phyloP scores from a whole-genome alignment of 2,113 vertebrate species.

The Oenanthe melanoleuca region DNA sequence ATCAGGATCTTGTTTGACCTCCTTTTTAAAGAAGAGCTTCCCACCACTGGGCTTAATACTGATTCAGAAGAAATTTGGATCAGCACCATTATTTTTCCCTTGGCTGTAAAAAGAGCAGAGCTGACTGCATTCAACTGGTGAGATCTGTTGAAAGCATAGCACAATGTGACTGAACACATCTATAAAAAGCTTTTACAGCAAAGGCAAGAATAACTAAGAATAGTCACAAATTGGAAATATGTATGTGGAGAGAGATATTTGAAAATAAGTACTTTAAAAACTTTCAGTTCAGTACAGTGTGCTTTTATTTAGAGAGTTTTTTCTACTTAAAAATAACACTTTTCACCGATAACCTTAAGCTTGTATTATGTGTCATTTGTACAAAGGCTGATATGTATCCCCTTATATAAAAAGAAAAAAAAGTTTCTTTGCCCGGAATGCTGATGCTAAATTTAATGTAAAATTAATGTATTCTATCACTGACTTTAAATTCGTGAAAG shows the following conservation, averaged over 20 bases:
- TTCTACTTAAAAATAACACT: neutral
- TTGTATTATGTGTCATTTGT: neutral
- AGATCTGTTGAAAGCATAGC: constrained; percentile 27
- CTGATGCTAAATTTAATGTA: constrained; percentile 23
- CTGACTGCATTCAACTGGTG: neutral
- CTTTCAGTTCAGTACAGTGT: neutral
- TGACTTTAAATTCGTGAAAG: constrained; percentile 47
- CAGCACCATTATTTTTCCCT: constrained; percentile 29
- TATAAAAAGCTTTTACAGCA: constrained; percentile 19
- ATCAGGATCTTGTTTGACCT: constrained; percentile 1
- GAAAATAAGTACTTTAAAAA: neutral
- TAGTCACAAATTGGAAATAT: constrained; percentile 48
- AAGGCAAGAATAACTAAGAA: constrained; percentile 61
- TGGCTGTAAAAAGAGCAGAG: neutral
- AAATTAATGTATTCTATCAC: neutral
- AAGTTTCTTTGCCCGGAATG: neutral
- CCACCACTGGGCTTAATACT: neutral
- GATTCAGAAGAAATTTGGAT: constrained; percentile 32
- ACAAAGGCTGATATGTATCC: rapidly evolving
- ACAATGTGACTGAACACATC: neutral
- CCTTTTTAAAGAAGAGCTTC: neutral
- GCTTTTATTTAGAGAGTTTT: neutral
- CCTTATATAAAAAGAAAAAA: neutral
- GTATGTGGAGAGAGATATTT: neutral
- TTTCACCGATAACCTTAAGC: neutral